Base-by-base conservation (phyloP, 2,888 invertebrate species). In the Erebia palarica region DNA sequence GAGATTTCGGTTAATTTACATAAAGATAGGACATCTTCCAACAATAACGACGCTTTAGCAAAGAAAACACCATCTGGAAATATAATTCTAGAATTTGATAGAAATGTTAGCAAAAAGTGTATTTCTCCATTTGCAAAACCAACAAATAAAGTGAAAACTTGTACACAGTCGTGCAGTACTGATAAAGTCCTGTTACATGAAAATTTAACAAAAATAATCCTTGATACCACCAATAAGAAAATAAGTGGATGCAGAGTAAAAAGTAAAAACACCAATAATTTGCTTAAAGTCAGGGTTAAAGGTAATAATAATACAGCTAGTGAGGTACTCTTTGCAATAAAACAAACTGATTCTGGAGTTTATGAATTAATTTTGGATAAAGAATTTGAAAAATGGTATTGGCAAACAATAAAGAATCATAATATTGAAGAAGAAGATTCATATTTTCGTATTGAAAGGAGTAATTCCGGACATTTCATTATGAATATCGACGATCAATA, bases 301-400 rank as follows among this genome's bases (percentile, higher is more conserved):
- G 78, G 78, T 27, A 60, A 75, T 21, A 66, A 69, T 44, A 10
- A 14, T 14, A 74, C 75, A 47, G 63, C 73, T 60, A 71, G 80
- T 18, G 78, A 83, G 47, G 74, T 81, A 47, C 81, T 86, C 10
- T 83, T 82, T 21, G 76, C 87, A 18, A 76, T 90, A 69, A 83
- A 82, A 77, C 57, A 66, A 11, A 87, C 86, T n/a, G 18, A 74
- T 61, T 89, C 89, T 7, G 75, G 79, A 1, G 88, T 87, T 77
- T 90, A 80, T 72, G 70, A 83, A 21, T 74, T 90, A 58, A 75
- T 87, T 53, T 71, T 90, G 58, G 88, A 91, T 69, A 90, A 88
- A 75, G 91, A 92, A 80, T 90, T 84, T 77, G 87, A 88, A 78
- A 86, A 77, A 49, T 74, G 58, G 36, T 85, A 80, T 59, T 82